Conservation (phyloP, 2,113 vertebrate genomes). For the Amia ocellicauda region DNA sequence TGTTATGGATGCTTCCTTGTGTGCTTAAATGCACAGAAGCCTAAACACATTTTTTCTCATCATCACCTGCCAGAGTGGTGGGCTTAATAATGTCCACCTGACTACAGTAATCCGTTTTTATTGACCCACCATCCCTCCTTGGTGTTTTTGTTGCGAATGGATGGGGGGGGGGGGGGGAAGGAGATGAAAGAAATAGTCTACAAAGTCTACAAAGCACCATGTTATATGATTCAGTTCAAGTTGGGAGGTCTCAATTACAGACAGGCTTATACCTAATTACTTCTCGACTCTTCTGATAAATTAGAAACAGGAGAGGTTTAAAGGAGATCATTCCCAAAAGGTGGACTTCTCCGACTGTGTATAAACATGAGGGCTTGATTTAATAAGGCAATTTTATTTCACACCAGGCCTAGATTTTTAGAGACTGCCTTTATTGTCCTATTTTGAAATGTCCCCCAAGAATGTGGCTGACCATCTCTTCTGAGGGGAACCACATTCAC, state of each 20-base stretch:
- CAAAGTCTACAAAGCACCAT: constrained; percentile 46
- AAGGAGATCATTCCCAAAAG: not conserved
- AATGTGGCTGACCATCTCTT: constrained; percentile 35
- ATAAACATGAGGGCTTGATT: too few species aligned
- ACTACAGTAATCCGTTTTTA: constrained; percentile 48
- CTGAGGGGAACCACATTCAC: constrained; percentile 35
- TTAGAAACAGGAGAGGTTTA: constrained; percentile 38
- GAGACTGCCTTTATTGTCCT: too few species aligned
- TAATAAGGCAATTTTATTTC: too few species aligned
- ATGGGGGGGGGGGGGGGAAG: too few species aligned
- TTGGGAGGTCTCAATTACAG: constrained; percentile 45
- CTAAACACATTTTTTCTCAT: constrained; percentile 44
- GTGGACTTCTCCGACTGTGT: not conserved
- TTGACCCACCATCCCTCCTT: constrained; percentile 46
- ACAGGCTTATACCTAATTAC: constrained; percentile 46
- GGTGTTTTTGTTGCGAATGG: constrained; percentile 49
- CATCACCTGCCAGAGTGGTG: constrained; percentile 53
- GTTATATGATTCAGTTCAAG: constrained; percentile 39
- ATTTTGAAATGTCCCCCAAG: not conserved
- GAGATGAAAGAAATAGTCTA: constrained; percentile 37
- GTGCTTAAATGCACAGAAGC: not conserved
- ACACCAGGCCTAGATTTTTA: too few species aligned
- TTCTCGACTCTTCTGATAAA: constrained; percentile 56
- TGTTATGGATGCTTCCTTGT: not conserved
- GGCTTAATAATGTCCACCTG: constrained; percentile 58